These are phyloP conservation scores for Poeciliopsis paucimaculata DNA, from an alignment of 2,797 vertebrate genomes.

Conservation along the genomic window DNA sequence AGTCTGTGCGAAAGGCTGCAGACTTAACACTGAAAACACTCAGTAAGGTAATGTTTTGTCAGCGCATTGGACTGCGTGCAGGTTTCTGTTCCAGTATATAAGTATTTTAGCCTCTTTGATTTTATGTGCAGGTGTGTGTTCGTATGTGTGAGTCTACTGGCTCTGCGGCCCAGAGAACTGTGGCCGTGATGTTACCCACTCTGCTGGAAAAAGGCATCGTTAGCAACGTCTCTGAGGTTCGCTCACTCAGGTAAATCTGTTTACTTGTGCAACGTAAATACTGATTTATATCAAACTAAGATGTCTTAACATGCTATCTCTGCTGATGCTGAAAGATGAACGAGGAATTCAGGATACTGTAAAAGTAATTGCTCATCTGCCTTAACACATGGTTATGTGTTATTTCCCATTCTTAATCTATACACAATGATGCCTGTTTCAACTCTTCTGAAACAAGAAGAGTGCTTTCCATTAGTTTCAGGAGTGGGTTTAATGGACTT, in stretches of 20 bases:
- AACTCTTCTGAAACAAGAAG: not conserved
- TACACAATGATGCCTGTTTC: not conserved
- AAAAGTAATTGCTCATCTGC: not conserved
- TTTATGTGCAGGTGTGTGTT: constrained; percentile 87
- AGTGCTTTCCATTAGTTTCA: not conserved
- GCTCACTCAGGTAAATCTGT: constrained; percentile 89
- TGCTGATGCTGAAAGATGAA: not conserved
- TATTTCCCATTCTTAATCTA: not conserved
- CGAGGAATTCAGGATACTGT: not conserved
- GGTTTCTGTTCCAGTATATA: not conserved
- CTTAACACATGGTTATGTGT: not conserved
- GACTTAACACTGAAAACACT: constrained; percentile 95
- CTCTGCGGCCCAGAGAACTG: constrained; percentile 87
- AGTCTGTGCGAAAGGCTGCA: constrained; percentile 96
- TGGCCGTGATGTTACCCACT: constrained; percentile 90
- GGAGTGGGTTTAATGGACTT: not conserved
- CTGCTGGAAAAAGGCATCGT: constrained; percentile 95
- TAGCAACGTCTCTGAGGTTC: constrained; percentile 93
- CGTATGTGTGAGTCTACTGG: constrained; percentile 95
- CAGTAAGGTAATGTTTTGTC: constrained; percentile 88
- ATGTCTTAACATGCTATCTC: not conserved
- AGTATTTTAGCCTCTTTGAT: constrained; percentile 1
- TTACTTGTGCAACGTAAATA: not conserved
- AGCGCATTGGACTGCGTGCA: not conserved
- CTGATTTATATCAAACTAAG: not conserved